Base-by-base conservation (phyloP, 2,888 invertebrate genomes). In the Psylliodes chrysocephalus region DNA sequence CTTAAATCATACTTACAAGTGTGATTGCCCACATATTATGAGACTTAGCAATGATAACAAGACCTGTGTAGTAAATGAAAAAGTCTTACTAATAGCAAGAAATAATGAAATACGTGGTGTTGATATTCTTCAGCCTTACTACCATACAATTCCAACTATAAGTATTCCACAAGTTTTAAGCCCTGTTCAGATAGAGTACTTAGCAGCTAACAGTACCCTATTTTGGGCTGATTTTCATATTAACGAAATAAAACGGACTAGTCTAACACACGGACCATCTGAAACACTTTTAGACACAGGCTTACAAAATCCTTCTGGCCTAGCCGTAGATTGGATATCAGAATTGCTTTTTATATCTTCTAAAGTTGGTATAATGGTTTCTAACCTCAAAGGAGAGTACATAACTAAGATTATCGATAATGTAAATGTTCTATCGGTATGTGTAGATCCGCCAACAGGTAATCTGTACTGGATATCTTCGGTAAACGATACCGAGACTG, bases 11-110 rank as follows among this genome's bases (percentile, higher is more conserved):
- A 86, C 85, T 6, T 89, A 86, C 73, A 86, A 85, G 69, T 95
- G 95, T 82, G 93, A 92, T 68, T 95, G 94, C 79, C 94, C 94
- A 15, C 94, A 95, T 83, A 88, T 95, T 54, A 94, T 93, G 92
- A 88, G 91, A 40, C 84, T 95, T 22, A 86, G 86, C 60, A 69
- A 79, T 0, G 90, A 94, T 79, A 84, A 86, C 60, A 83, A 82
- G 71, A 90, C 88, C n/a, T 91, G 91, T 78, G 84, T 87, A 70
- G 91, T 88, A 63, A 92, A 94, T 82, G 92, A 93, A 80, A 87
- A 88, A 75, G 91, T 95, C 59, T 82, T 95, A 67, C 84, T 95
- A 69, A 90, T 94, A 76, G 90, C 91, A 1, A 86, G 90, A 76
- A 84, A 86, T 35, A 90, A 89, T 72, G 92, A 92, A 83, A 91